phyloP scores from a whole-genome alignment of 2,113 vertebrate genomes.

The Aepyceros melampus region DNA sequence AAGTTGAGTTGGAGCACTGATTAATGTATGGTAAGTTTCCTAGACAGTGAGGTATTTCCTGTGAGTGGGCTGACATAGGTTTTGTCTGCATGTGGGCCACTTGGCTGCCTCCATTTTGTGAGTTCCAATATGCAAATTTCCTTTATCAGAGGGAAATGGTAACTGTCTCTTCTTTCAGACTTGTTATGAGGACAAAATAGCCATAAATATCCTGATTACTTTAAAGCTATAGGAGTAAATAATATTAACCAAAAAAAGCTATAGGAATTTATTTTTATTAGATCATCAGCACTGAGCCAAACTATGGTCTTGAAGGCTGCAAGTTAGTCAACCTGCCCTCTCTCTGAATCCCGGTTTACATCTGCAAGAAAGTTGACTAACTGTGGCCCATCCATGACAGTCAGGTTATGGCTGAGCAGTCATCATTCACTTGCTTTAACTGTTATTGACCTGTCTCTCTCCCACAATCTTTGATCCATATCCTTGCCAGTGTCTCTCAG shows the following conservation, averaged over 20 bases:
- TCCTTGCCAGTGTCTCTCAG: not conserved
- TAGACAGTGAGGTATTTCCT: not conserved
- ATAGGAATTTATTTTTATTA: constrained; percentile 1
- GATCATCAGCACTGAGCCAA: not conserved
- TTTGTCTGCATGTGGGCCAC: not conserved
- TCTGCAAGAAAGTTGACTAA: not conserved
- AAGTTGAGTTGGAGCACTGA: not conserved
- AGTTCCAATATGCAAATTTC: not conserved
- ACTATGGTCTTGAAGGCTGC: not conserved
- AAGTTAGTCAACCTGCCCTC: not conserved
- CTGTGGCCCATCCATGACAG: not conserved
- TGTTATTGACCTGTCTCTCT: not conserved
- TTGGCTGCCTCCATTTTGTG: not conserved
- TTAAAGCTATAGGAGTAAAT: constrained; percentile 2
- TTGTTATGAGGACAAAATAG: not conserved
- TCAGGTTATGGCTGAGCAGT: not conserved
- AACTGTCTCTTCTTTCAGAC: not conserved
- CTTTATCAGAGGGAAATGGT: not conserved
- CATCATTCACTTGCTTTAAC: not conserved
- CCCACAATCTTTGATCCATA: not conserved
- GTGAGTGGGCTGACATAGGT: not conserved
- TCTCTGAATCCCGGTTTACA: not conserved
- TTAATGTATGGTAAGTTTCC: not conserved
- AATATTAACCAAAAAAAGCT: not conserved
- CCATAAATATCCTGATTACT: not conserved